Evolutionary conservation across 2,797 vertebrate genomes (phyloP), one percentile per base, ranked within the genome.

Genomic region (Paramormyrops hopkinsi): DNA sequence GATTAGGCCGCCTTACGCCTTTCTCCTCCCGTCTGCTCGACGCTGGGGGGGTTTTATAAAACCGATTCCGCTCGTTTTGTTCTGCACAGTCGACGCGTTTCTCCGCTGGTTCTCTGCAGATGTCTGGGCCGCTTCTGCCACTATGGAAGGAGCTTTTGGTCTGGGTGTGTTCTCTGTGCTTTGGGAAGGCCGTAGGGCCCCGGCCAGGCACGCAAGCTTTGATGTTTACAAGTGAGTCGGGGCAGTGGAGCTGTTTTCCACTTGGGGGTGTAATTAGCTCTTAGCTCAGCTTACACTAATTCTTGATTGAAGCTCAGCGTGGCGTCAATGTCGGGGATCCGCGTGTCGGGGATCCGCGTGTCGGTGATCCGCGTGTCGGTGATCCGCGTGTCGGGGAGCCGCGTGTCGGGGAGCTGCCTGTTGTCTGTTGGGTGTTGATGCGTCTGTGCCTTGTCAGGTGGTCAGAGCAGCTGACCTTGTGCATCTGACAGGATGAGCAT

Each of bases 1-100:
- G 87, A 89, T 91, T 85, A 90, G 56, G 19, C 19, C 65, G 83
- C 88, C 54, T 90, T 56, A 84, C 84, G 85, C 79, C 19, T 83
- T 84, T 83, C 48, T 25, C 7, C 22, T 0, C 2, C 73, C 48
- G 6, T 8, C 25, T 73, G 88, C 22, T 79, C 29, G n/a, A 19
- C 8, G 69, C 48, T 11, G 22, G 19, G 0, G 22, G 69, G 69
- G 37, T 37, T 54, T 44, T 54, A 4, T 82, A 17, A 37, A 29
- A 51, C 33, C 14, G 12, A 37, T 53, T 85, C 50, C 22, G 37
- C 17, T 0, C 46, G 12, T 25, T 84, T 87, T 54, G 22, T 56
- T 87, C 54, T 19, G 14, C 50, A 4, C 37, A 51, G 84, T 25
- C 12, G n/a, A 25, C 3, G 25, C 2, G 84, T 86, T 6, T 29